Evolutionary conservation across 1,140 invertebrate genomes (phyloP).

Genomic region (Philaenus spumarius): DNA sequence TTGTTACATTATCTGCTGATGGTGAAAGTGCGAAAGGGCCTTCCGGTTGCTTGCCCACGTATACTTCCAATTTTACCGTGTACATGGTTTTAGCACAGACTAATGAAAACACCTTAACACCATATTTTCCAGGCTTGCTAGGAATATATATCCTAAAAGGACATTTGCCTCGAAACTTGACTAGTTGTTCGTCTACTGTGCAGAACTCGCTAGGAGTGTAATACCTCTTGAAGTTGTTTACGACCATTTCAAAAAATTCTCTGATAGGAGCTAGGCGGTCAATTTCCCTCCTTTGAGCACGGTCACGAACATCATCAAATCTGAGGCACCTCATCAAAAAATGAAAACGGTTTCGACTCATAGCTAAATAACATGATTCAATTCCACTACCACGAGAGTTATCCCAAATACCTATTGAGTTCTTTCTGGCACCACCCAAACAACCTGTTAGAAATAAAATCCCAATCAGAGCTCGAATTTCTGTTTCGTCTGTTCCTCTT

Average conservation of each 20-base stretch:
- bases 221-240: slow-evolving; percentile 25
- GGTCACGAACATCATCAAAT: slow-evolving; percentile 32
- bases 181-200: slow-evolving; percentile 39
- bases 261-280: slow-evolving; percentile 36
- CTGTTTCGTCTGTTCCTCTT: neutral
- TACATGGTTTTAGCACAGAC: slow-evolving; percentile 12
- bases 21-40: slow-evolving; percentile 32
- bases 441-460: neutral
- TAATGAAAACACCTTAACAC: slow-evolving; percentile 4
- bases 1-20: slow-evolving; percentile 32
- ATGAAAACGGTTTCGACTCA: slow-evolving; percentile 33
- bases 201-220: slow-evolving; percentile 31
- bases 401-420: slow-evolving; percentile 10
- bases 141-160: slow-evolving; percentile 34
- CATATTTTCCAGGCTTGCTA: slow-evolving; percentile 7
- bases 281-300: slow-evolving; percentile 29
- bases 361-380: slow-evolving; percentile 32
- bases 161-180: slow-evolving; percentile 36
- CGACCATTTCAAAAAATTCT: slow-evolving; percentile 29
- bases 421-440: slow-evolving; percentile 7
- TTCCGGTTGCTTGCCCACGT: slow-evolving; percentile 31
- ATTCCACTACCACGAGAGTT: slow-evolving; percentile 23
- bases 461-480: neutral
- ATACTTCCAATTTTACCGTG: slow-evolving; percentile 9
- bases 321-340: slow-evolving; percentile 34